phyloP scores from a whole-genome alignment of 37 sponge, comb jelly and placozoan species.

The Theonella swinhoei region DNA sequence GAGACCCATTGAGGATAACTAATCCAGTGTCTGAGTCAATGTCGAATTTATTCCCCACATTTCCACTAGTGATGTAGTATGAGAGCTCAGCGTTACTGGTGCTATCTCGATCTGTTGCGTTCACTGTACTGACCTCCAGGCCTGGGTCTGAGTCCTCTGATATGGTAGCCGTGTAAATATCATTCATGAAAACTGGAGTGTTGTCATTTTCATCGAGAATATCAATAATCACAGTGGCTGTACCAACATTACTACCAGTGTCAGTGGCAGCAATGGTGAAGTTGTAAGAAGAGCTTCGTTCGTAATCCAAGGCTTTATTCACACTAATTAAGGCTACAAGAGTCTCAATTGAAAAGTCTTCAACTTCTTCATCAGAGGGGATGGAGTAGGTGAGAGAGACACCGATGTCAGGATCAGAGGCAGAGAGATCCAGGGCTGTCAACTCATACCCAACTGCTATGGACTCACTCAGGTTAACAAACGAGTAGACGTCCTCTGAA shows the following conservation, averaged over 20 bases:
- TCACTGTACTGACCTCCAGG: conserved; percentile 25
- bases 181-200: conserved; percentile 45
- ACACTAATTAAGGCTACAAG: conserved; percentile 42
- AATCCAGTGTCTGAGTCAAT: conserved; percentile 25
- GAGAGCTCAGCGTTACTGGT: conserved; percentile 36
- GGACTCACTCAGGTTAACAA: conserved; percentile 40
- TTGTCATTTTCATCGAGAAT: conserved; percentile 74
- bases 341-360: conserved; percentile 23
- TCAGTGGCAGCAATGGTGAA: conserved; percentile 42
- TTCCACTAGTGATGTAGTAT: conserved; percentile 48
- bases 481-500: conserved; percentile 10
- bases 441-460: conserved; percentile 1
- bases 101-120: conserved; percentile 60
- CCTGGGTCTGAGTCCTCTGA: conserved; percentile 43
- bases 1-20: not conserved
- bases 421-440: conserved; percentile 18
- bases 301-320: conserved; percentile 41
- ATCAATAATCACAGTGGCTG: conserved; percentile 32
- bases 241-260: conserved; percentile 8
- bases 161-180: conserved; percentile 34
- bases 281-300: conserved; percentile 18
- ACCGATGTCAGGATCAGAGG: conserved; percentile 59
- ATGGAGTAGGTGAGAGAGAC: conserved; percentile 43
- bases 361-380: conserved; percentile 1
- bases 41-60: conserved; percentile 4